A percentile compares a stretch with the other conserved stretches of the same genome.
Evolutionary conservation across 2,888 invertebrate species (phyloP).

Genomic region (Sarcophaga caerulescens): DNA sequence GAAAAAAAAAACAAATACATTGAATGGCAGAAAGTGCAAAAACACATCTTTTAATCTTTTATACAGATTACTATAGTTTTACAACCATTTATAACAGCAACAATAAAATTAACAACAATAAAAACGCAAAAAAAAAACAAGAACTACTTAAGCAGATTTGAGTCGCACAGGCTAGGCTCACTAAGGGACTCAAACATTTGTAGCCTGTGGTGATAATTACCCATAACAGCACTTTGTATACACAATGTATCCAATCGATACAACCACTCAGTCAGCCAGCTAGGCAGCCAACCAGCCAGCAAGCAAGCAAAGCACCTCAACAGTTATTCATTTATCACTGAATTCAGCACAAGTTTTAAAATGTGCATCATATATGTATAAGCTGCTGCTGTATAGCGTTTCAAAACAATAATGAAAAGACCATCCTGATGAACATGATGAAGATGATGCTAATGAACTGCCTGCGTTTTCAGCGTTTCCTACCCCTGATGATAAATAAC

Average conservation of each 20-base stretch:
- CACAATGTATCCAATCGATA: conserved; percentile 56
- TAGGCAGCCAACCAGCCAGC: not conserved
- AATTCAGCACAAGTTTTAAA: conserved; percentile 15
- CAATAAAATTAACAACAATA: not conserved
- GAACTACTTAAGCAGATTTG: conserved; percentile 43
- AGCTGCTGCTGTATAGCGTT: conserved; percentile 21
- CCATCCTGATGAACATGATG: conserved; percentile 25
- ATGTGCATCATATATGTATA: not conserved
- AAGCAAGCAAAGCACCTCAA: not conserved
- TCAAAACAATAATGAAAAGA: not conserved
- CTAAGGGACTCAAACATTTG: conserved; percentile 45
- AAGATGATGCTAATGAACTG: conserved; percentile 3
- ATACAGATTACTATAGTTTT: conserved; percentile 47
- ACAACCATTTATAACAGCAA: not conserved
- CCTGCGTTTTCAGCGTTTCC: conserved; percentile 12
- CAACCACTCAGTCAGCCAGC: not conserved
- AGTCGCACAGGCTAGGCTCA: conserved; percentile 7
- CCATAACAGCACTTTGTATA: conserved; percentile 66
- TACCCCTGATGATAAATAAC: conserved; percentile 33
- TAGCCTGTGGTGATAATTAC: conserved; percentile 67
- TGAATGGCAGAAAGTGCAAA: conserved; percentile 42
- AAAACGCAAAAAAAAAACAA: not conserved
- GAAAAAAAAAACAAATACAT: conserved; percentile 6
- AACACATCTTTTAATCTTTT: conserved; percentile 52
- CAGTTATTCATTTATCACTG: not conserved